phyloP scores from a whole-genome alignment of 1,140 invertebrate genomes.

The Sweltsa coloradensis region DNA sequence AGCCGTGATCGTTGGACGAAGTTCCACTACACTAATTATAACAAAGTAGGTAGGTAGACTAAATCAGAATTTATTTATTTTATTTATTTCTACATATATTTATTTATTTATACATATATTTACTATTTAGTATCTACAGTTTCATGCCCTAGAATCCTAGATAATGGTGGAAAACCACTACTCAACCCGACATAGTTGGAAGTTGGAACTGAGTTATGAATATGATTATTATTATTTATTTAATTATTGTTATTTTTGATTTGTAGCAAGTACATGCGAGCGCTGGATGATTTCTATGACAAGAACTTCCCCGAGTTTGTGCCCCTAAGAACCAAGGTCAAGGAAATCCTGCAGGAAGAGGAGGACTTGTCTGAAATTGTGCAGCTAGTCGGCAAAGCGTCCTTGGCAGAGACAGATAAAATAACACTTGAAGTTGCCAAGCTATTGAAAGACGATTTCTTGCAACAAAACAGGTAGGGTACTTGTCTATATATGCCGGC shows the following conservation, averaged over 20 bases:
- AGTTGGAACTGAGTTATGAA: not conserved
- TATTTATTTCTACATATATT: not conserved
- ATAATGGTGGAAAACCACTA: too few relatives aligned
- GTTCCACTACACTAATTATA: constrained; percentile 11
- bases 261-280: constrained; percentile 92
- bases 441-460: constrained; percentile 96
- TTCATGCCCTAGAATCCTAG: too few relatives aligned
- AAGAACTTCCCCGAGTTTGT: constrained; percentile 99
- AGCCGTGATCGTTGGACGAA: too few relatives aligned
- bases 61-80: too few relatives aligned
- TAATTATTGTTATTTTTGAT: constrained; percentile 20
- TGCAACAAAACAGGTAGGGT: constrained; percentile 88
- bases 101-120: too few relatives aligned
- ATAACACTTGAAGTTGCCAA: constrained; percentile 98
- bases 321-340: constrained; percentile 83
- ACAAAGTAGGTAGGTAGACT: constrained; percentile 3
- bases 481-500: too few relatives aligned
- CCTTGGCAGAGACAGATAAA: constrained; percentile 96
- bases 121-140: too few relatives aligned
- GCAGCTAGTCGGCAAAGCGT: constrained; percentile 97
- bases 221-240: too few relatives aligned
- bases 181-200: too few relatives aligned
- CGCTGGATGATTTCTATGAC: constrained; percentile 98
- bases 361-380: constrained; percentile 99
- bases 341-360: constrained; percentile 97